Evolutionary conservation across 1,140 invertebrate genomes (phyloP), one percentile per base, ranked within the genome.

Genomic region (Aphelenchoides fujianensis): DNA sequence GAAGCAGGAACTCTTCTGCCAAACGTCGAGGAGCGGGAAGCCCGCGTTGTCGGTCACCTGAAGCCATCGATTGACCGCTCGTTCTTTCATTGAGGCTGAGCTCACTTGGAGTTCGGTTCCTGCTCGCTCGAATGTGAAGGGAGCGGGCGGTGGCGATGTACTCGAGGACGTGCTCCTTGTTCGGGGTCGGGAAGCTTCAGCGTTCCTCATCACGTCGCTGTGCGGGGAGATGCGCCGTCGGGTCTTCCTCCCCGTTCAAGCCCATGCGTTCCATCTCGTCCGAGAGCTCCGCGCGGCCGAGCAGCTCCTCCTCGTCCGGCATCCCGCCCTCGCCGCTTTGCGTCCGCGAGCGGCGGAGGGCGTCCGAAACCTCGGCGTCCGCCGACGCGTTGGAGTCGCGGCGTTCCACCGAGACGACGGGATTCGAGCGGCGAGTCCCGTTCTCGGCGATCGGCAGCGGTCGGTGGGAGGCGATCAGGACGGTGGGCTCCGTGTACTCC

Each of bases 21-120:
- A 76, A 19, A 76, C 79, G 59, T 76, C 75, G 28, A 76, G 52
- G 7, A 76, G 57, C 0, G 75, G 75, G 64, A 79, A 76, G 19
- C 75, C 75, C 34, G 53, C 64, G n/a, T 55, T 53, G 55, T 76
- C 75, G 35, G 75, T 76, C 28, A 76, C 77, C n/a, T 76, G 77
- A 27, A 53, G 52, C 19, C 19, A 53, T 23, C 27, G 19, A 53
- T 27, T 23, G 52, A 23, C 19, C 19, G 27, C 19, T 1, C 19
- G 27, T 53, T 53, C 19, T 27, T 19, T 2, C 52, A 53, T 2
- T n/a, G n/a, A n/a, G n/a, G n/a, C n/a, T n/a, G n/a, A n/a, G n/a
- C n/a, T n/a, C n/a, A n/a, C 74, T 55, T 76, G 75, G 23, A 76
- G 35, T 70, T 76, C 75, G 9, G 74, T 79, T 7, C 75, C 75